These are phyloP conservation scores for Polyploca ridens DNA, from an alignment of 2,888 invertebrate species.

Conservation along the genomic window DNA sequence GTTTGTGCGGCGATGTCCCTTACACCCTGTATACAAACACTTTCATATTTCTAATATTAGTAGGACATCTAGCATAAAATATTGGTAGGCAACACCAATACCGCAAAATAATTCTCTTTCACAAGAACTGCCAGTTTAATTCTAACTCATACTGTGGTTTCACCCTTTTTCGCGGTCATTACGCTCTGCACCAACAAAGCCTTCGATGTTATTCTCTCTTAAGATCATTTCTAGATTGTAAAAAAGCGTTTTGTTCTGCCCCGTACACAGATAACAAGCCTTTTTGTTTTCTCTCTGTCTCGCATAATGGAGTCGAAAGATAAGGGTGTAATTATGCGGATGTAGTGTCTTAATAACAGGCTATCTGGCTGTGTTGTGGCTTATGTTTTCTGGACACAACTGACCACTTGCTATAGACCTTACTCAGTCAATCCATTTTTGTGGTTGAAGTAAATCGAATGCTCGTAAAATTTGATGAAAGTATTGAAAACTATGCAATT, in stretches of 20 bases:
- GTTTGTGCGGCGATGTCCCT: no score
- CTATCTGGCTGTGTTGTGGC: background rate
- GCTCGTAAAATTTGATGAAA: no score
- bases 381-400: background rate
- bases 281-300: background rate
- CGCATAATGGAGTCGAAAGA: conserved; percentile 4
- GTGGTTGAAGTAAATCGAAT: no score
- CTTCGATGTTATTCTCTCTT: conserved; percentile 26
- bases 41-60: no score
- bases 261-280: background rate
- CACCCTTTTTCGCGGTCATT: conserved; percentile 25
- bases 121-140: conserved; percentile 24
- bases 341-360: background rate
- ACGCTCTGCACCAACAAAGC: conserved; percentile 29
- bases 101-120: conserved; percentile 24
- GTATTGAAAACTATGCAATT: no score
- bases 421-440: no score
- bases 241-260: background rate
- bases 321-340: background rate
- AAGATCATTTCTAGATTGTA: conserved; percentile 25
- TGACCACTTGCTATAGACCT: no score
- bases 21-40: no score
- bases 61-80: background rate
- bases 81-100: background rate
- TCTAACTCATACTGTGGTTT: conserved; percentile 2